Base-by-base conservation (phyloP, 2,888 invertebrate genomes). In the Cheilosia impressa region DNA sequence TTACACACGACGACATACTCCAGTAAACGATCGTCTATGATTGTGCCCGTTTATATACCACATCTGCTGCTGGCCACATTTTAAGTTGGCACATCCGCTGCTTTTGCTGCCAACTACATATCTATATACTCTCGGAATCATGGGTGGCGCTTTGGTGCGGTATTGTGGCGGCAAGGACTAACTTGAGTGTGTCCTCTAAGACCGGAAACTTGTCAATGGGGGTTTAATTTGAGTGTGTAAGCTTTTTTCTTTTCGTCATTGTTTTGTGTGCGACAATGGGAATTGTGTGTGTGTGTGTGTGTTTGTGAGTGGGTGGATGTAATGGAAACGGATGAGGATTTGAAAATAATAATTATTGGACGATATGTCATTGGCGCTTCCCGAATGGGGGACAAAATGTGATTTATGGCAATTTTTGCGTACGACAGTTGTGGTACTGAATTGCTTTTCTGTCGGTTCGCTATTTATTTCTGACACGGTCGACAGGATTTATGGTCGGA, bases 341-440 rank as follows among this genome's bases (percentile, higher is more conserved):
- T 60, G 52, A 72, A 81, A 81, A 75, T 81, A 81, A 81, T 81
- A 81, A 81, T 81, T 81, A 81, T 75, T 55, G 68, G 69, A 69
- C 55, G 68, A 73, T 79, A 65, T 81, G 80, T 73, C 75, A 73
- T 22, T 62, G 63, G 50, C 41, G 68, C 75, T 75, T 65, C 60
- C 68, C 34, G 63, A 75, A 75, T 57, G 57, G 63, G 17, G 57
- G 68, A 69, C 63, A 69, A 22, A 58, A 53, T 79, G 73, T 81
- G 80, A 81, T 81, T 81, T 75, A 81, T 66, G 47, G 55, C 19
- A 53, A 17, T 53, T 66, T 79, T 52, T 79, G 41, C 34, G 15
- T 58, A 17, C 63, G 63, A 45, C 53, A 63, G 41, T 38, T 3
- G 22, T 31, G 24, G 24, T 38, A 38, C 10, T 38, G 38, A 38